Base-by-base conservation (phyloP, 2,797 vertebrate species). In the Tragopan temminckii region DNA sequence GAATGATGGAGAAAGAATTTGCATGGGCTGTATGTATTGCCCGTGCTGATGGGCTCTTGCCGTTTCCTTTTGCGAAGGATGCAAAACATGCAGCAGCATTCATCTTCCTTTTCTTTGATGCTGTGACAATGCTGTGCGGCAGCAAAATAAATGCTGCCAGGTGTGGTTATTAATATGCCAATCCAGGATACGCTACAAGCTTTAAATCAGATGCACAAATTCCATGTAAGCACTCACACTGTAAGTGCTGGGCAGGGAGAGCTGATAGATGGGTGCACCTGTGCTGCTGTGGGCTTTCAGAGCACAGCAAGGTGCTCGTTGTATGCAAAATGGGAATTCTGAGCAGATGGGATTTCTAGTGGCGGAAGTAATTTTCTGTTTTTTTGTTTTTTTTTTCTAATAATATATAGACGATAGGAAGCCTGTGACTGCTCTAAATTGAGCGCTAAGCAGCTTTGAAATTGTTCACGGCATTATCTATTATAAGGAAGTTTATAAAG, bases 401-500 rank as follows among this genome's bases (percentile, higher is more conserved):
- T 83, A 93, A 85, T 58, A 89, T 35, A 85, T 63, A 50, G 82
- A 40, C 63, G n/a, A 46, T 52, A 91, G 87, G 70, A 93, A 89
- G 95, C 94, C 85, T 9, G 12, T 93, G 81, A 89, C 94, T 90
- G 94, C 78, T 68, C 78, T 64, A 75, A 93, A 88, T 85, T 85
- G 84, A 92, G 90, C 75, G 55, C 76, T 89, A 67, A 85, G 82
- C 87, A 84, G 91, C 36, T 94, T 94, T 93, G 84, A 92, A 93
- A 95, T 89, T 93, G 80, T 95, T 91, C 85, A 92, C 95, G 93
- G 82, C 80, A 74, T 91, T 95, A 90, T 91, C 92, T 91, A 53
- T 94, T 94, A 81, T 74, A 89, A 86, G 85, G 90, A 97, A 95
- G 89, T 96, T 97, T 96, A 95, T 95, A 94, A 95, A 94, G 92